phyloP scores from a whole-genome alignment of 1,140 invertebrate genomes.

The Atta colombica region DNA sequence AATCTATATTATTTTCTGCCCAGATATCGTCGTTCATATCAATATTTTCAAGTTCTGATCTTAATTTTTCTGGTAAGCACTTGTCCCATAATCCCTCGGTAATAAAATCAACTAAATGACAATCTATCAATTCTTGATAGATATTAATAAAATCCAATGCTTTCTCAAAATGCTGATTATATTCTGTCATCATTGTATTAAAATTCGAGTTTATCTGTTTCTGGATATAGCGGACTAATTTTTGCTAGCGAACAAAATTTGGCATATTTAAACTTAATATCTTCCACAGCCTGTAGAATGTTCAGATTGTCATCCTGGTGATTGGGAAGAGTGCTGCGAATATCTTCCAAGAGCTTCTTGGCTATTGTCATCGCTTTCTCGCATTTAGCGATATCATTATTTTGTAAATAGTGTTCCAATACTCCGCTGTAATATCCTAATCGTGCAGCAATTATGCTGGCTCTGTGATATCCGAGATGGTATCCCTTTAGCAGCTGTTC shows the following conservation, averaged over 20 bases:
- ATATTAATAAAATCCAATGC: constrained; percentile 88
- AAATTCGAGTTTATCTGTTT: constrained; percentile 87
- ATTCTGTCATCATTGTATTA: constrained; percentile 77
- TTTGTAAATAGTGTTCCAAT: constrained; percentile 75
- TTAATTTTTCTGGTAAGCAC: constrained; percentile 87
- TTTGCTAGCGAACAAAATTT: constrained; percentile 90
- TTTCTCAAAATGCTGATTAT: constrained; percentile 86
- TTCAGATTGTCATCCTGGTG: constrained; percentile 89
- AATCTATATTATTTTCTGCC: constrained; percentile 15
- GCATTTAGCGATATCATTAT: constrained; percentile 62
- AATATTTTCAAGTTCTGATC: constrained; percentile 85
- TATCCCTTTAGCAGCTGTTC: constrained; percentile 80
- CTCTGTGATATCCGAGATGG: constrained; percentile 84
- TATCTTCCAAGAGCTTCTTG: constrained; percentile 87
- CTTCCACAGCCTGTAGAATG: constrained; percentile 88
- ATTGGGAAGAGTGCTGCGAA: constrained; percentile 88
- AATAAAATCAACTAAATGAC: constrained; percentile 94
- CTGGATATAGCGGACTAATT: constrained; percentile 86
- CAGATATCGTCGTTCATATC: constrained; percentile 65
- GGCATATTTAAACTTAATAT: constrained; percentile 90
- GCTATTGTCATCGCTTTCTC: constrained; percentile 87
- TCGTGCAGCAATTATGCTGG: constrained; percentile 80
- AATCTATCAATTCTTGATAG: constrained; percentile 89
- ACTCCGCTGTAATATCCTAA: constrained; percentile 83
- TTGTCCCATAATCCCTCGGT: constrained; percentile 90